Evolutionary conservation across 2,113 vertebrate species (phyloP), one percentile per base, ranked within the genome.

Genomic region (Takifugu bimaculatus): DNA sequence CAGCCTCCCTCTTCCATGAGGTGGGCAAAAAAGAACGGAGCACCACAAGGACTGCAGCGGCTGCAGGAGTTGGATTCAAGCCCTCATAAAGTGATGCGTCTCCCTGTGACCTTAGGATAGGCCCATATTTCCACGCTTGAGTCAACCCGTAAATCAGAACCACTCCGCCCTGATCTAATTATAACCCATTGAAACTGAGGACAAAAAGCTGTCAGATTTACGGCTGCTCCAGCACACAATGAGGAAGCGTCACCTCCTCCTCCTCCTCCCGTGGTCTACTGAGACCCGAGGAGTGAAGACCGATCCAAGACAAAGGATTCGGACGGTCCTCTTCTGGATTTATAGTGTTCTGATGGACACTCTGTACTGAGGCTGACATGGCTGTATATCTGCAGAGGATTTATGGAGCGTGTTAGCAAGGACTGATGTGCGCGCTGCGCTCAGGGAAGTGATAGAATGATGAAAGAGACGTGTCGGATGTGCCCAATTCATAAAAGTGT

Each of bases 141-240:
- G 57, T 74, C 56, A 54, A 63, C 57, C 58, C 66, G 58, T 84
- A 77, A 78, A 81, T 81, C 74, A 75, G 49, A 51, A 26, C 44
- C 32, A 10, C 51, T 65, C 56, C 45, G 58, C 60, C 51, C 64
- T 35, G 25, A 69, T 65, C 59, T 72, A 77, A 85, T 82, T 74
- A 74, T 55, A 81, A 83, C 64, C 63, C 54, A 68, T 52, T 74
- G 76, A 80, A 49, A 55, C 77, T 57, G 67, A 75, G 78, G 77
- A 86, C 78, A 78, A 64, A 72, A 72, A 66, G 74, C 51, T 20
- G 69, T 74, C 67, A 81, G 78, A 85, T 87, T 84, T 84, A 87
- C 72, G 60, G 74, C 81, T 56, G 51, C 66, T 72, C 35, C 20
- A 39, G 28, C 47, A 65, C 50, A 49, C 63, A 51, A 49, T 54